These are phyloP conservation scores for Erinaceus europaeus DNA, from an alignment of 2,113 vertebrate species.

Conservation along the genomic window DNA sequence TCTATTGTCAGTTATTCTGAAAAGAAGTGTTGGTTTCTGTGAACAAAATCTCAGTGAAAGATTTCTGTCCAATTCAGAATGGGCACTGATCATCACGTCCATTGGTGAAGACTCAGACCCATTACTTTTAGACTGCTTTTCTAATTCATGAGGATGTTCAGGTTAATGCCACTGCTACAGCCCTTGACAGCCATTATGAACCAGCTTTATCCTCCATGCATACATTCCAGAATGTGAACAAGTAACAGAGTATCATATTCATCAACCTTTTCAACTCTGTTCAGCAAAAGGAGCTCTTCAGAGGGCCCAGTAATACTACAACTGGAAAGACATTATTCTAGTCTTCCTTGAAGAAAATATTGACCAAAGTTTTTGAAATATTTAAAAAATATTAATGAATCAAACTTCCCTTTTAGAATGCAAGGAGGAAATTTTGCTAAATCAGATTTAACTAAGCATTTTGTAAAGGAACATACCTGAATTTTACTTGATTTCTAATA, in stretches of 20 bases:
- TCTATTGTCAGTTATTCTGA: not conserved
- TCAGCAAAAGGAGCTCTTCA: not conserved
- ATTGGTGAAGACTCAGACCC: not conserved
- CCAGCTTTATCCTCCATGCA: not conserved
- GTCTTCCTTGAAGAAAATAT: not conserved
- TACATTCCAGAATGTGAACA: not conserved
- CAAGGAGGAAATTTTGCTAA: constrained; percentile 8
- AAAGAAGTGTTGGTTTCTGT: not conserved
- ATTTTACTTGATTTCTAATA: constrained; percentile 43
- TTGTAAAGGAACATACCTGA: not conserved
- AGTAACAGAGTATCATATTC: not conserved
- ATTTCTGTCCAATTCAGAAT: not conserved
- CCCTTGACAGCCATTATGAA: not conserved
- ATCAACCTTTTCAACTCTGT: not conserved
- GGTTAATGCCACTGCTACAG: not conserved
- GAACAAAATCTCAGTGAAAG: not conserved
- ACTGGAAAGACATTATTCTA: not conserved
- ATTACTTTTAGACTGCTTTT: not conserved
- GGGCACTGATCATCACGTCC: not conserved
- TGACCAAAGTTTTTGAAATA: no score
- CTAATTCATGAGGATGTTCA: not conserved
- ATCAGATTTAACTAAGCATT: constrained; percentile 30
- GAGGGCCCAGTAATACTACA: not conserved
- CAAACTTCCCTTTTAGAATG: not conserved
- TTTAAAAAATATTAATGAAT: no score